Evolutionary conservation across 2,888 invertebrate species (phyloP).

Genomic region (Platycnemis pennipes): DNA sequence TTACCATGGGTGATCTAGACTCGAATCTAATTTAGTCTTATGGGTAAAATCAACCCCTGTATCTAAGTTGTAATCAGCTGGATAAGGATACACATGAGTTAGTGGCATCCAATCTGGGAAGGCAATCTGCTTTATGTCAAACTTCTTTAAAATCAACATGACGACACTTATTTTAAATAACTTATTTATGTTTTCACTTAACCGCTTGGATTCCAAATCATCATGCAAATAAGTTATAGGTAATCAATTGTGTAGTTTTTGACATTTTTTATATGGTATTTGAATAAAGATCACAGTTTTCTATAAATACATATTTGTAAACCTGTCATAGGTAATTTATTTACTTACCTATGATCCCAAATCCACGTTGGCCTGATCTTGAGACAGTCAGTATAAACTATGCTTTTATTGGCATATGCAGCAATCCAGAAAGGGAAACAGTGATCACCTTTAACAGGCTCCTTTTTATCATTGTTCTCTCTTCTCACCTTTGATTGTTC

Average conservation of each 20-base stretch:
- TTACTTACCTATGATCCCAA: slow-evolving; percentile 82
- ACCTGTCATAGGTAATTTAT: not conserved
- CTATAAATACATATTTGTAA: not conserved
- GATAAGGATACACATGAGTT: too few species aligned
- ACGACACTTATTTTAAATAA: too few species aligned
- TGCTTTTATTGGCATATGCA: slow-evolving; percentile 82
- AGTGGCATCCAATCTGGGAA: too few species aligned
- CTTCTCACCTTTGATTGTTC: slow-evolving; percentile 70
- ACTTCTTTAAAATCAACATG: too few species aligned
- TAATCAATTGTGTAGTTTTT: not conserved
- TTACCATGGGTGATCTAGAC: too few species aligned
- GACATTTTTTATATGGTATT: too few species aligned
- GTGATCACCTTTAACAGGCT: slow-evolving; percentile 79
- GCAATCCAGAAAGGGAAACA: slow-evolving; percentile 88
- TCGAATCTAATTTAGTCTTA: too few species aligned
- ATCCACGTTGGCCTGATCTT: slow-evolving; percentile 93
- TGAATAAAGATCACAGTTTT: too few species aligned
- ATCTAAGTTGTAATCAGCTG: not conserved
- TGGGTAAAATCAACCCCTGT: not conserved
- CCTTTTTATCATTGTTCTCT: slow-evolving; percentile 69
- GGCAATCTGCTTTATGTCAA: too few species aligned
- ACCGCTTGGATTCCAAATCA: not conserved
- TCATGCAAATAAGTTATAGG: not conserved
- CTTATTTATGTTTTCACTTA: too few species aligned
- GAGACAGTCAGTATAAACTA: slow-evolving; percentile 86